Evolutionary conservation across 1,140 invertebrate genomes (phyloP).

Genomic region (Zaprionus inermis): DNA sequence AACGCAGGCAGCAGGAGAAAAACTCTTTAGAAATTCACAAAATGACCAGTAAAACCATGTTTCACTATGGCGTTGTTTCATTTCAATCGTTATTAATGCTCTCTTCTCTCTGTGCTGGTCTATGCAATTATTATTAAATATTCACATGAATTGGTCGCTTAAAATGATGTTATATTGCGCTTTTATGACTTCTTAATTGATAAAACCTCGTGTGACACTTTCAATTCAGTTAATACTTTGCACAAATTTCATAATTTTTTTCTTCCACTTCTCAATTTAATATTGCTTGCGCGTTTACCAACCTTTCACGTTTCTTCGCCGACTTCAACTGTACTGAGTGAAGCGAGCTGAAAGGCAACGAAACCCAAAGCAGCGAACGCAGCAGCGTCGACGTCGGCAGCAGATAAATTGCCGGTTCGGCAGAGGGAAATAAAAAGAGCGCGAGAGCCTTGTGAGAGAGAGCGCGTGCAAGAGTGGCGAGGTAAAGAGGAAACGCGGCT

Average conservation of each 20-base stretch:
- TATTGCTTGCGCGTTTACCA: slow-evolving; percentile 43
- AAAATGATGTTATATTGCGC: neutral
- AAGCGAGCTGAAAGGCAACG: slow-evolving; percentile 53
- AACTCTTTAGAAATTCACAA: slow-evolving; percentile 11
- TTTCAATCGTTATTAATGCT: too few relatives aligned
- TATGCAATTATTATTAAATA: neutral
- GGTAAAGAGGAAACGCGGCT: slow-evolving; percentile 45
- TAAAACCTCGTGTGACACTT: slow-evolving; percentile 22
- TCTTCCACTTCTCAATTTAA: slow-evolving; percentile 4
- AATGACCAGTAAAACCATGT: neutral
- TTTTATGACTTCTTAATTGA: neutral
- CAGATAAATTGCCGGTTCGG: slow-evolving; percentile 58
- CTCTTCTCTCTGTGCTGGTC: neutral
- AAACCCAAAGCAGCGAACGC: slow-evolving; percentile 37
- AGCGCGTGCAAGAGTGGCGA: slow-evolving; percentile 21
- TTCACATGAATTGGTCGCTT: neutral
- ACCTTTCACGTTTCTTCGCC: slow-evolving; percentile 59
- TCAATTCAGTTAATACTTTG: slow-evolving; percentile 26
- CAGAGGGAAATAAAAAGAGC: slow-evolving; percentile 28
- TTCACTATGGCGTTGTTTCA: neutral
- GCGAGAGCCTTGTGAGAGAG: slow-evolving; percentile 7
- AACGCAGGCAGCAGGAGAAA: slow-evolving; percentile 27
- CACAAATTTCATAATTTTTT: slow-evolving; percentile 25
- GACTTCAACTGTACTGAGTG: slow-evolving; percentile 68
- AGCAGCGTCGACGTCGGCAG: slow-evolving; percentile 28